Conservation (phyloP, 2,888 invertebrate species). For the Oxyscelio sp. region DNA sequence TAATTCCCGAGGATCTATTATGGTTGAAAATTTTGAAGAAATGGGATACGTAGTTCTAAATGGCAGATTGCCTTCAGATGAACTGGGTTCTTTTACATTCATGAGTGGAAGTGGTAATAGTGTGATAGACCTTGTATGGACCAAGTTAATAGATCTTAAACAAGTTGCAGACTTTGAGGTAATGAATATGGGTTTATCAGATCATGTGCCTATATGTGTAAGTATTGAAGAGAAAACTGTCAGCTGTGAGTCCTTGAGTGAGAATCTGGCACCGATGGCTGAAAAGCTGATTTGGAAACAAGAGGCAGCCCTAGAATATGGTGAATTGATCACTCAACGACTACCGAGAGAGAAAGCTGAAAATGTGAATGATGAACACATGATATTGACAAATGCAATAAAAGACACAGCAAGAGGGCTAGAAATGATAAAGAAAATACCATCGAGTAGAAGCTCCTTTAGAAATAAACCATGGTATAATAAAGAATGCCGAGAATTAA, state of each 20-base stretch:
- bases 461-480: not conserved
- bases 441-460: not conserved
- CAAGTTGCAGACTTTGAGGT: too few relatives aligned
- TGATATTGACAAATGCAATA: not conserved
- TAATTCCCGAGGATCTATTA: not conserved
- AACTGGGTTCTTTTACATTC: not conserved
- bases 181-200: not conserved
- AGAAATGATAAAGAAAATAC: not conserved
- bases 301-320: too few relatives aligned
- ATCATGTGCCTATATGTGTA: not conserved
- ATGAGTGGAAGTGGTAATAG: not conserved
- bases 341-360: too few relatives aligned
- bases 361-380: too few relatives aligned
- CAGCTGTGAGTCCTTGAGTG: too few relatives aligned
- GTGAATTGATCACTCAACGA: too few relatives aligned
- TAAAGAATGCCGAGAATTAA: not conserved
- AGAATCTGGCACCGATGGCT: too few relatives aligned
- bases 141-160: too few relatives aligned
- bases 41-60: conserved; percentile 2
- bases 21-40: conserved; percentile 5
- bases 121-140: not conserved
- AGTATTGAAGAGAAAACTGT: not conserved
- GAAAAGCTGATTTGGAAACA: too few relatives aligned
- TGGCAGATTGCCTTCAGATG: not conserved
- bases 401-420: not conserved